phyloP scores from a whole-genome alignment of 2,797 vertebrate genomes.

The Hapalemur alaotrensis region DNA sequence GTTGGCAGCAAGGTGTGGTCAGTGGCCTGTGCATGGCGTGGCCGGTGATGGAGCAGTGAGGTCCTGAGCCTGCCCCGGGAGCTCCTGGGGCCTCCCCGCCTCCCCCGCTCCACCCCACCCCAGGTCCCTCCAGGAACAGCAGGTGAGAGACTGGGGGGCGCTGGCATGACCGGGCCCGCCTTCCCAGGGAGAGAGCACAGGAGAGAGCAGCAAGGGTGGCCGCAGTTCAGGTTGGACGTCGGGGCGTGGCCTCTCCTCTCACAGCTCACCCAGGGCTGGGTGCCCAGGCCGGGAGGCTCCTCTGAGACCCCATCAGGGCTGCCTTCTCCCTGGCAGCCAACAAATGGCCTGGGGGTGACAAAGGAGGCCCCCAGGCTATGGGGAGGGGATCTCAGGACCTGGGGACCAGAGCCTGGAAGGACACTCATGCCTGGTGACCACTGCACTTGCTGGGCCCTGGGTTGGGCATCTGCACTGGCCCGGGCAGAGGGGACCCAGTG shows the following conservation, averaged over 20 bases:
- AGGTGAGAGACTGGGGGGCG: slow-evolving; percentile 74
- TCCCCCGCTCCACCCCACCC: no score
- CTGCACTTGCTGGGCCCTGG: neutral
- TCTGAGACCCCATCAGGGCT: neutral
- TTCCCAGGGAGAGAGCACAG: slow-evolving; percentile 54
- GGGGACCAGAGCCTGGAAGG: neutral
- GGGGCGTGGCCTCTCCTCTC: slow-evolving; percentile 33
- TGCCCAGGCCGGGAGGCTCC: no score
- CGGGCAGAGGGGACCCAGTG: neutral
- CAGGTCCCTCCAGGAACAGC: slow-evolving; percentile 60
- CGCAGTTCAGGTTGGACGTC: slow-evolving; percentile 79
- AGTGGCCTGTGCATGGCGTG: neutral
- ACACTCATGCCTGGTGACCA: fast-evolving
- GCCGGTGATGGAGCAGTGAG: neutral
- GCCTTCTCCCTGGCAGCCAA: neutral
- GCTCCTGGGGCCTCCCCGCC: neutral
- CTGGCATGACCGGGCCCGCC: slow-evolving; percentile 51
- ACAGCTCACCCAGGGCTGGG: neutral
- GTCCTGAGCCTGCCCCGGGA: neutral
- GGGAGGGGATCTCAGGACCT: neutral
- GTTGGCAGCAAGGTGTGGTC: neutral
- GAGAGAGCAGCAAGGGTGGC: slow-evolving; percentile 68
- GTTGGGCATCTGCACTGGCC: neutral
- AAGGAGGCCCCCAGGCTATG: neutral
- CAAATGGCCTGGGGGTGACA: neutral